Evolutionary conservation across 2,888 invertebrate genomes (phyloP).

Genomic region (Epirrita christyi): DNA sequence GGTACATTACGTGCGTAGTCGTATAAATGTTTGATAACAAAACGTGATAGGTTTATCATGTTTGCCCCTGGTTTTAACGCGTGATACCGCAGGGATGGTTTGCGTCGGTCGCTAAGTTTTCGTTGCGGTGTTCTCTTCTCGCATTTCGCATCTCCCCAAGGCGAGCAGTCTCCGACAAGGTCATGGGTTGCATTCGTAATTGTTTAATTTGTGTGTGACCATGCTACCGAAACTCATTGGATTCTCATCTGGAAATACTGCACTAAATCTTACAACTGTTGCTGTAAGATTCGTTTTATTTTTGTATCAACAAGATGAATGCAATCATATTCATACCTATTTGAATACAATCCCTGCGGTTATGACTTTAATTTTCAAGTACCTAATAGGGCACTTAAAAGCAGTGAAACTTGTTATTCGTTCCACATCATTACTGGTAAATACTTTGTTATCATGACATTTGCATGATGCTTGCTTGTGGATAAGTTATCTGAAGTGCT

Average conservation of each 20-base stretch:
- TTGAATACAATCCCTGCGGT: too few species aligned
- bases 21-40: slow-evolving; percentile 73
- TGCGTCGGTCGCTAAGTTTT: slow-evolving; percentile 2
- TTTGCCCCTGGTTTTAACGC: slow-evolving; percentile 41
- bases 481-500: too few species aligned
- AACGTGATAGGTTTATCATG: slow-evolving; percentile 51
- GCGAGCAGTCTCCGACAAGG: slow-evolving; percentile 37
- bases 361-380: too few species aligned
- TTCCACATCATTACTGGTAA: too few species aligned
- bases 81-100: slow-evolving; percentile 36
- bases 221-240: slow-evolving; percentile 21
- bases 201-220: slow-evolving; percentile 28
- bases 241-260: slow-evolving; percentile 24
- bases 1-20: slow-evolving; percentile 44
- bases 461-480: too few species aligned
- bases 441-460: too few species aligned
- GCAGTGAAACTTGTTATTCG: too few species aligned
- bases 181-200: slow-evolving; percentile 33
- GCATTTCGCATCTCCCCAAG: slow-evolving; percentile 15
- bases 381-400: too few species aligned
- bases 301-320: neutral
- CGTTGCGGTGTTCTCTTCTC: neutral
- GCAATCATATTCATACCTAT: neutral
- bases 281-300: neutral
- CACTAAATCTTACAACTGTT: neutral